Conservation (phyloP, 2,888 invertebrate genomes). For the Clostera curtula region DNA sequence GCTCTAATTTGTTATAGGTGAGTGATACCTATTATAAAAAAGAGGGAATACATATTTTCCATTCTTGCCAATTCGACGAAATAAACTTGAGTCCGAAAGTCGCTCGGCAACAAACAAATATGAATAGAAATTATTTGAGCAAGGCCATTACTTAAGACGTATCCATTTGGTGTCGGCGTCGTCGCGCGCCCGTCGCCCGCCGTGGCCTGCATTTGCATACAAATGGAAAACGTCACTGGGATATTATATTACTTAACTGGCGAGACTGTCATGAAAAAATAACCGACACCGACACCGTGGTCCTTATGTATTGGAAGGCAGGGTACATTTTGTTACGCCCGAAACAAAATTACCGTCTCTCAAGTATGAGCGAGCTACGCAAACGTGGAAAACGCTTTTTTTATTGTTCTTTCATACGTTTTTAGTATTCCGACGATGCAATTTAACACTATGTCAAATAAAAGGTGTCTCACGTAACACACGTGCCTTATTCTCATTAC, state of each 20-base stretch:
- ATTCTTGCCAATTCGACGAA: too few relatives aligned
- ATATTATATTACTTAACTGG: conserved; percentile 48
- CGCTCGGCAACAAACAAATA: conserved; percentile 17
- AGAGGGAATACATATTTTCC: too few relatives aligned
- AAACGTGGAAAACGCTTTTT: conserved; percentile 16
- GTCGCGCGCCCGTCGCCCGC: conserved; percentile 17
- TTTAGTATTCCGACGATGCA: conserved; percentile 20
- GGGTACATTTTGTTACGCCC: conserved; percentile 8
- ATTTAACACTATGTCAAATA: conserved; percentile 18
- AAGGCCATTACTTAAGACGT: conserved; percentile 30
- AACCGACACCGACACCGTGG: conserved; percentile 12
- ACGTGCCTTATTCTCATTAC: too few relatives aligned
- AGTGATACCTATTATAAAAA: too few relatives aligned
- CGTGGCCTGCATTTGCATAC: conserved; percentile 53
- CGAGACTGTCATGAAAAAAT: conserved; percentile 26
- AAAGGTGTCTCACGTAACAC: conserved; percentile 6
- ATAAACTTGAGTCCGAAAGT: too few relatives aligned
- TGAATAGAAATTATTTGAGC: conserved; percentile 20
- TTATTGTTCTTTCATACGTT: conserved; percentile 26
- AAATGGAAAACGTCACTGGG: conserved; percentile 57
- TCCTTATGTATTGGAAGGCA: conserved; percentile 15
- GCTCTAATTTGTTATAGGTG: too few relatives aligned
- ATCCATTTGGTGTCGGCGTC: conserved; percentile 22
- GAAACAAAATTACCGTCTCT: conserved; percentile 17
- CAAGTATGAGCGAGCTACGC: conserved; percentile 14